A percentile compares a stretch with the other conserved stretches of the same genome.
phyloP scores from a whole-genome alignment of 2,113 vertebrate genomes.

The Lethenteron camtschaticum region DNA sequence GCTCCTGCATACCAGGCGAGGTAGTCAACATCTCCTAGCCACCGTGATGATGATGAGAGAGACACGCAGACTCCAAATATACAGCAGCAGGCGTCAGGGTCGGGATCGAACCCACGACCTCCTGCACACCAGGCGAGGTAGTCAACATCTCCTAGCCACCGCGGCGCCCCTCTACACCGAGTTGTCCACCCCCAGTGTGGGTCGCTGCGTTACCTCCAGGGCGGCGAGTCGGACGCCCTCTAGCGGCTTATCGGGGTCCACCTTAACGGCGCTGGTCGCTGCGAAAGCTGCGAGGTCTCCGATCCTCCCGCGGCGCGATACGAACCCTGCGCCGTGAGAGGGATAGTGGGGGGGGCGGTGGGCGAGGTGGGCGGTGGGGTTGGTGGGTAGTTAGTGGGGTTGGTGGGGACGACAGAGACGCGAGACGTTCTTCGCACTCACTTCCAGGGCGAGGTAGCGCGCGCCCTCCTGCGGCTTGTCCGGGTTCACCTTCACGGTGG shows the following conservation, averaged over 20 bases:
- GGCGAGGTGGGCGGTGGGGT: background rate
- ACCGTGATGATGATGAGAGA: no score
- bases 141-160: no score
- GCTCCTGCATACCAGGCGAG: no score
- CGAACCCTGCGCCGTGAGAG: conserved; percentile 30
- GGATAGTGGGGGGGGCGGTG: background rate
- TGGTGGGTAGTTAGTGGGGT: background rate
- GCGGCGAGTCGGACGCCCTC: conserved; percentile 51
- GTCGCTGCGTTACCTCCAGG: conserved; percentile 40
- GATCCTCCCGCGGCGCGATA: conserved; percentile 28
- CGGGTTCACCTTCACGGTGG: conserved; percentile 52
- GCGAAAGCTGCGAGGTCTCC: conserved; percentile 32
- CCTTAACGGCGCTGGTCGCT: conserved; percentile 42
- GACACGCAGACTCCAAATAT: no score
- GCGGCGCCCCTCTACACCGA: no score
- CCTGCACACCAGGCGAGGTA: no score
- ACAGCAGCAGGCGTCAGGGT: no score
- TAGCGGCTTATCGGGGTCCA: conserved; percentile 83
- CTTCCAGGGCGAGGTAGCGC: conserved; percentile 40
- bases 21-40: no score
- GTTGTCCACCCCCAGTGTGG: no score
- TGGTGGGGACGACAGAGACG: conserved; percentile 9
- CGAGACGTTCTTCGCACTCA: conserved; percentile 27
- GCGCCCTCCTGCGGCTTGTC: conserved; percentile 52
- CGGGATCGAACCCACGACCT: no score